These are phyloP conservation scores for Rhadinocentrus ornatus DNA, from an alignment of 2,797 vertebrate genomes.

Conservation along the genomic window DNA sequence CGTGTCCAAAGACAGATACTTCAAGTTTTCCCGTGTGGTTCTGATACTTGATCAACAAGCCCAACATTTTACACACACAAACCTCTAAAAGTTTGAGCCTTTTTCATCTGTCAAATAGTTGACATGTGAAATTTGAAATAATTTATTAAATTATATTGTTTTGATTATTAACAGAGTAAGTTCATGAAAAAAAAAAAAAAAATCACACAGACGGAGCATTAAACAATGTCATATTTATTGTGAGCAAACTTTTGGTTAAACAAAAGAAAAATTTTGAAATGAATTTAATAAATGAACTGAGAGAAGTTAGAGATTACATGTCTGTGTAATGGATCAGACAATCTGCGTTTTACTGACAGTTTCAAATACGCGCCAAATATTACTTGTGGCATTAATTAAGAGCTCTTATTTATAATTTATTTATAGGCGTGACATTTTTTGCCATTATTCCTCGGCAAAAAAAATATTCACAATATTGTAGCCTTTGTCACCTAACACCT, in stretches of 20 bases:
- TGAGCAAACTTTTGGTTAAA: background rate
- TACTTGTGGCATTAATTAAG: background rate
- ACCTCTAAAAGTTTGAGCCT: background rate
- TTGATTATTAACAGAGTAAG: no score
- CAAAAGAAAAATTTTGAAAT: background rate
- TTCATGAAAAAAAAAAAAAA: background rate
- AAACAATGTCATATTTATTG: background rate
- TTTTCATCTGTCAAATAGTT: background rate
- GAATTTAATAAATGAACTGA: background rate
- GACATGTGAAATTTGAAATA: background rate
- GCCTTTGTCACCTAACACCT: no score
- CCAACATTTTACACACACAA: background rate
- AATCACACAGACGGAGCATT: background rate
- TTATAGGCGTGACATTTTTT: no score
- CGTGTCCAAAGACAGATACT: no score
- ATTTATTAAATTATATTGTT: background rate
- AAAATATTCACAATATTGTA: no score
- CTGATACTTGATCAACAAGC: slow-evolving; percentile 10
- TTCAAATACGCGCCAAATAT: background rate
- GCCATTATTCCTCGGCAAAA: no score
- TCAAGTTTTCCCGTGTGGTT: no score
- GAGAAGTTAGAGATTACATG: background rate
- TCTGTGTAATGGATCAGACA: no score
- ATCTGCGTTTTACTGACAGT: background rate
- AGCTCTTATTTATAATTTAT: background rate